A percentile compares a stretch with the other conserved stretches of the same genome.
Evolutionary conservation across 2,797 vertebrate species (phyloP).

Genomic region (Characodon lateralis): DNA sequence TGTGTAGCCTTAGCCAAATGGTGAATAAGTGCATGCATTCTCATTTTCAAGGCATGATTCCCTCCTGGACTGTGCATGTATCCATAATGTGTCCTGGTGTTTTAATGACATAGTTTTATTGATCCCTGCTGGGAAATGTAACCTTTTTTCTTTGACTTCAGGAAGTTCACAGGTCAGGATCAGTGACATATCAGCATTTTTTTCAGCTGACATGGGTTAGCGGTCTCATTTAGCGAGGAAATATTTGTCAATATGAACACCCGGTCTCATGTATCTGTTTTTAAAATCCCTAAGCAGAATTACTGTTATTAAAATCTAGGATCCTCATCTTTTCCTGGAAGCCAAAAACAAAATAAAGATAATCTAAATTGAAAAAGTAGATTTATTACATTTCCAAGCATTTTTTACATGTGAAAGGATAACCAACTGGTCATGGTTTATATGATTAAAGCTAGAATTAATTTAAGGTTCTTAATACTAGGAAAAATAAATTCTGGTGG

Average conservation of each 20-base stretch:
- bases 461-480: neutral
- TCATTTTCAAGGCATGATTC: neutral
- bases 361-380: neutral
- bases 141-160: neutral
- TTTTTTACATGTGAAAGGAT: neutral
- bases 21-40: neutral
- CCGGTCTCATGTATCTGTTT: neutral
- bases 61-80: neutral
- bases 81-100: neutral
- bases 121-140: neutral
- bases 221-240: neutral
- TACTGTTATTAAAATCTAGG: neutral
- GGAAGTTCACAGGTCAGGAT: neutral
- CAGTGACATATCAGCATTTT: neutral
- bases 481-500: too few species aligned
- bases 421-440: neutral
- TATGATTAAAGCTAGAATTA: neutral
- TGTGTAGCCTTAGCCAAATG: neutral
- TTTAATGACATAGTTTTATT: conserved; percentile 2
- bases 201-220: conserved; percentile 3
- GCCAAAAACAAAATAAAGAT: neutral
- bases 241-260: neutral
- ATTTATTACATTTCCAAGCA: neutral
- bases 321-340: neutral
- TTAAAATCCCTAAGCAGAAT: neutral